Evolutionary conservation across 2,113 vertebrate species (phyloP), one percentile per base, ranked within the genome.

Genomic region (Sinocyclocheilus grahami): DNA sequence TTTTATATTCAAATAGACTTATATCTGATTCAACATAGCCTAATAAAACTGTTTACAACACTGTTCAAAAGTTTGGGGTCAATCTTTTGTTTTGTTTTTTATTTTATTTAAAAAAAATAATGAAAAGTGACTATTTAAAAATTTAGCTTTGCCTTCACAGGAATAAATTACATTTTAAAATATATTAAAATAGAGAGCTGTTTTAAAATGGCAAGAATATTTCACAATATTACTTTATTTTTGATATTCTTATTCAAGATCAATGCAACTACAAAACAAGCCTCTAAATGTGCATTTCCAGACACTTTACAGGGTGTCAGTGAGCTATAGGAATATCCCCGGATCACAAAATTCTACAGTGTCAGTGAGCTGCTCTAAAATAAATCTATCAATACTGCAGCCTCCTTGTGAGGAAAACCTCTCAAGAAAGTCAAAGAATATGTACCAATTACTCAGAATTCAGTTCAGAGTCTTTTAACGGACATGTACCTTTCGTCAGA

Each of bases 401-500:
- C 30, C 30, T 18, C 7, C 30, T 74, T 46, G 2, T 5, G 2
- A 5, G 11, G 39, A 75, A 46, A 76, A 14, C 8, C 0, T 20
- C 16, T 71, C 16, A 37, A 10, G 0, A 58, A 62, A 80, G 10
- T n/a, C 51, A 39, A 60, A 60, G 24, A 16, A 60, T 14, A 33
- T 79, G 24, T 79, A 39, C 20, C 30, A 20, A 20, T 58, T 58
- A 22, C 7, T 9, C 48, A 51, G 48, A 14, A 51, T 51, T 51
- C 48, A 51, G 48, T 51, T 51, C 13, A 51, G 12, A 16, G 20
- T n/a, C 7, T 22, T 3, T 60, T 10, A 60, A 60, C 58, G 10
- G 20, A 22, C 58, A 1, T 22, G 55, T 60, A 60, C 98, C 98
- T 98, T 97, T 99, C 69, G 96, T 98, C 79, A 99, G 94, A 22